Percentiles rank a stretch among this genome's conserved stretches.
These are phyloP conservation scores for Leucosticte australis DNA, from an alignment of 2,113 vertebrate species.

Conservation along the genomic window DNA sequence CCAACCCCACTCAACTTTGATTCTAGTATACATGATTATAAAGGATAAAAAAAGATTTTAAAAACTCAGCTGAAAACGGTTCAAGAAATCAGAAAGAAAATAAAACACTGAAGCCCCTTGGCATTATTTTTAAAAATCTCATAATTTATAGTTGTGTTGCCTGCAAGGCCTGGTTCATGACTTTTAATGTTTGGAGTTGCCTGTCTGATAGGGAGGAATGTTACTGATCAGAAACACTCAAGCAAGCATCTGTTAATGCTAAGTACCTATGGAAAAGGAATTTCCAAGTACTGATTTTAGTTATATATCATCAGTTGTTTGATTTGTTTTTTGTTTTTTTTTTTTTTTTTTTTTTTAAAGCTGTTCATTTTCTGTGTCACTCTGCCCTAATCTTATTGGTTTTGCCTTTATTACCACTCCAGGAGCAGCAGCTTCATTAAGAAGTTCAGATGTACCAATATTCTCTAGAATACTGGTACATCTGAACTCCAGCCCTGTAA, in stretches of 20 bases:
- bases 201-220: background rate
- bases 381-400: background rate
- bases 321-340: fast-evolving
- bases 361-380: background rate
- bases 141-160: background rate
- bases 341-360: background rate
- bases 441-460: too few relatives aligned
- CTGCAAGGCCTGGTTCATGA: background rate
- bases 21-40: background rate
- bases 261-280: conserved; percentile 31
- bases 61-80: background rate
- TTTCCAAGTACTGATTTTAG: background rate
- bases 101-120: background rate
- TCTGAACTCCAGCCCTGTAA: background rate
- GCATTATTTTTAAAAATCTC: background rate
- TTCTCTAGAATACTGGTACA: background rate
- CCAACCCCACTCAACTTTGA: background rate
- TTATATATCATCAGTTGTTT: background rate
- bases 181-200: background rate
- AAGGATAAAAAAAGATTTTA: background rate
- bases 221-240: conserved; percentile 13
- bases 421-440: background rate
- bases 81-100: conserved; percentile 7
- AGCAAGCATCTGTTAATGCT: conserved; percentile 9
- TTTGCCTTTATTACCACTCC: background rate